Conservation (phyloP, 2,113 vertebrate genomes). For the Arothron firmamentum region DNA sequence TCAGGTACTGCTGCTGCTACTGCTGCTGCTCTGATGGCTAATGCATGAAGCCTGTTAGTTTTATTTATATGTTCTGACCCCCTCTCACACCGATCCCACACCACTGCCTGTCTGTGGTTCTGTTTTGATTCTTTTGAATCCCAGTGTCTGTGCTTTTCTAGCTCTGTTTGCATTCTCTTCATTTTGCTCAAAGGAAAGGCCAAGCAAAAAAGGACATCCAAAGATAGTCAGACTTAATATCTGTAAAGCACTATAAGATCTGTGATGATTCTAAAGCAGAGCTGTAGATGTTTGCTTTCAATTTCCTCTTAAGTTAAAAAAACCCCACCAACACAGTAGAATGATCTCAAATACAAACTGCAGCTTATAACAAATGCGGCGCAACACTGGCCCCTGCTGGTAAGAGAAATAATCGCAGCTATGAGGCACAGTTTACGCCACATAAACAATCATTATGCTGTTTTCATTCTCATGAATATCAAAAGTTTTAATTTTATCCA, state of each 20-base stretch:
- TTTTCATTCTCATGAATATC: neutral
- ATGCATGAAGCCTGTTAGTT: slow-evolving; percentile 55
- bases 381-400: neutral
- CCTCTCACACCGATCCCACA: slow-evolving; percentile 18
- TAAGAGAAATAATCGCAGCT: neutral
- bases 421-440: slow-evolving; percentile 7
- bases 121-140: slow-evolving; percentile 27
- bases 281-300: neutral
- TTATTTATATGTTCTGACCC: slow-evolving; percentile 30
- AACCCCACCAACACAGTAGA: neutral
- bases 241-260: neutral
- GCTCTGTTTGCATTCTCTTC: slow-evolving; percentile 27
- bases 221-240: slow-evolving; percentile 14
- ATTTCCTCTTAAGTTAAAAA: neutral
- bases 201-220: slow-evolving; percentile 28
- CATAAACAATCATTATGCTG: neutral
- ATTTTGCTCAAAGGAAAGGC: slow-evolving; percentile 25
- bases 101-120: slow-evolving; percentile 26
- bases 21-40: slow-evolving; percentile 58
- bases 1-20: slow-evolving; percentile 81
- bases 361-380: neutral
- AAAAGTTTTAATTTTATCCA: slow-evolving; percentile 2
- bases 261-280: neutral
- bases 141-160: slow-evolving; percentile 30
- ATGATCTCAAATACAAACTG: neutral